Percentiles rank a stretch among this genome's conserved stretches.
phyloP scores from a whole-genome alignment of 1,140 invertebrate species.

The Metaphire vulgaris region DNA sequence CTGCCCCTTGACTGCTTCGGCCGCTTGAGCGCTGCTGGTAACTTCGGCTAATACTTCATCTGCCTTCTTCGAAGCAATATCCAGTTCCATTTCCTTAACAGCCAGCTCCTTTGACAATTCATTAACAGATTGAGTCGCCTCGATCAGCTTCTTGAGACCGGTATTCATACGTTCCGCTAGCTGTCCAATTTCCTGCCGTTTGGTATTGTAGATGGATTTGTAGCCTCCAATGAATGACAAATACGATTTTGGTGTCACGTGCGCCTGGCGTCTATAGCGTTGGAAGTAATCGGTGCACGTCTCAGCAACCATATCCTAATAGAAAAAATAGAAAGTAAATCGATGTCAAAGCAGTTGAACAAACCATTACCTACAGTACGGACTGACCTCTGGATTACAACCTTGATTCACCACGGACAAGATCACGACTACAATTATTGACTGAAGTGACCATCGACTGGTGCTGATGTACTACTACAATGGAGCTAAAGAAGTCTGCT shows the following conservation, averaged over 20 bases:
- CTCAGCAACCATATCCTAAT: slow-evolving; percentile 83
- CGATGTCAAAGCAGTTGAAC: too few relatives aligned
- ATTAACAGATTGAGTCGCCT: slow-evolving; percentile 87
- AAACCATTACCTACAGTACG: too few relatives aligned
- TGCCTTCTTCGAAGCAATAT: slow-evolving; percentile 80
- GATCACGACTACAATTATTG: too few relatives aligned
- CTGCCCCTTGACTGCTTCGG: slow-evolving; percentile 90
- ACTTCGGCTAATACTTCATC: slow-evolving; percentile 66
- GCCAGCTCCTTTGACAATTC: slow-evolving; percentile 84
- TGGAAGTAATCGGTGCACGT: slow-evolving; percentile 88
- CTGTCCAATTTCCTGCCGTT: slow-evolving; percentile 79
- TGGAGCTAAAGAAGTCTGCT: too few relatives aligned
- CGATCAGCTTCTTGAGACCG: slow-evolving; percentile 81
- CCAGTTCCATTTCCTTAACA: slow-evolving; percentile 87
- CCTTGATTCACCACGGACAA: too few relatives aligned
- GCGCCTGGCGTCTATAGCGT: slow-evolving; percentile 81
- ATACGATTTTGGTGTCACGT: slow-evolving; percentile 96
- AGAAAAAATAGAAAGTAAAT: too few relatives aligned
- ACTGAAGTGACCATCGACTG: too few relatives aligned
- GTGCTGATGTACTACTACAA: too few relatives aligned
- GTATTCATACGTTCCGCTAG: slow-evolving; percentile 88
- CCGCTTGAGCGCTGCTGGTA: slow-evolving; percentile 82
- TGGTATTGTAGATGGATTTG: slow-evolving; percentile 83
- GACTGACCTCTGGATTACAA: too few relatives aligned
- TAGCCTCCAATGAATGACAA: slow-evolving; percentile 91